Percentiles rank a stretch among this genome's conserved stretches.
These are phyloP conservation scores for Mohoua ochrocephala DNA, from an alignment of 2,113 vertebrate genomes.

Conservation along the genomic window DNA sequence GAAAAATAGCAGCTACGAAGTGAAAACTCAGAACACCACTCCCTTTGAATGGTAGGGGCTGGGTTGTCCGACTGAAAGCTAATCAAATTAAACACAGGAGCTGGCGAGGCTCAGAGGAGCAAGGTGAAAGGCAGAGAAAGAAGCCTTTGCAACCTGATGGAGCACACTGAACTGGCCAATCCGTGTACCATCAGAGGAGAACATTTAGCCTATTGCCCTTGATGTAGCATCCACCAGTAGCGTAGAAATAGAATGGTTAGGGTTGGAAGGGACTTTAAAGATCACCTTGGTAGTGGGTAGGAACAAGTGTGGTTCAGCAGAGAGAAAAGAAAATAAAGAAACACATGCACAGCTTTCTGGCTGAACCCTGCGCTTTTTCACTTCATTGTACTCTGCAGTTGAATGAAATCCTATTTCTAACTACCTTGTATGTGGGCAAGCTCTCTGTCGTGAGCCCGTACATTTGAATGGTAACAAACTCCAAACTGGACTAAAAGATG, in stretches of 20 bases:
- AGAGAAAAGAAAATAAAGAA: neutral
- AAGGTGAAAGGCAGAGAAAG: neutral
- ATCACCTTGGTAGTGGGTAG: accelerated
- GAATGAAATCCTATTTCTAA: neutral
- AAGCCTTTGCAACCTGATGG: neutral
- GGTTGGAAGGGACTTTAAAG: neutral
- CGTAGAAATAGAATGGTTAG: neutral
- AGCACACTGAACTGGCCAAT: neutral
- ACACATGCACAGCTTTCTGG: neutral
- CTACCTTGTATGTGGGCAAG: neutral
- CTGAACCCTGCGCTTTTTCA: neutral
- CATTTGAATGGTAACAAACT: neutral
- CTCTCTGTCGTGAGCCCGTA: neutral
- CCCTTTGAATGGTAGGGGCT: neutral
- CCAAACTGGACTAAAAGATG: neutral
- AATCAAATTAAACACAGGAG: neutral
- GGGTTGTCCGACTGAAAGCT: neutral
- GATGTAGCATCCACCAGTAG: neutral
- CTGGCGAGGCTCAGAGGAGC: neutral
- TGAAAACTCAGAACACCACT: neutral
- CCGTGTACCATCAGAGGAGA: neutral
- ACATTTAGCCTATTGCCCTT: neutral
- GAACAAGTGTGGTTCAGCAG: neutral
- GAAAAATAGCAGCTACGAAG: neutral
- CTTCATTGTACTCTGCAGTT: neutral